These are phyloP conservation scores for Gadopsis marmoratus DNA, from an alignment of 2,797 vertebrate species.

Conservation along the genomic window DNA sequence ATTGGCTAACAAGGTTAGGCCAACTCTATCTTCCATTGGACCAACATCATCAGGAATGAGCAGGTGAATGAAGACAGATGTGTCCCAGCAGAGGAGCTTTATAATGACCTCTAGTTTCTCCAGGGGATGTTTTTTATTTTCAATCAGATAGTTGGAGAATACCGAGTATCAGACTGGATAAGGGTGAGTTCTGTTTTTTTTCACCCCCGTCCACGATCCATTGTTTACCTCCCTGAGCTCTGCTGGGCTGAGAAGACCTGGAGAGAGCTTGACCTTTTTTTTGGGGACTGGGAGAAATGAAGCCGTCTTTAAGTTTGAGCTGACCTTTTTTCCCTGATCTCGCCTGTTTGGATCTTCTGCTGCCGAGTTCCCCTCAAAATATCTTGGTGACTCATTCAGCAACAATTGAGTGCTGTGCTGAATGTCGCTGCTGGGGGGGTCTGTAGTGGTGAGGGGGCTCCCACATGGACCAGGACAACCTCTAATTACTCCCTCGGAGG, in stretches of 20 bases:
- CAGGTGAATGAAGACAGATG: constrained; percentile 23
- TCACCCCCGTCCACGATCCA: no score
- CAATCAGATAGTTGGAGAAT: neutral
- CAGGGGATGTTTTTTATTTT: neutral
- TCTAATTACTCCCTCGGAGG: constrained; percentile 71
- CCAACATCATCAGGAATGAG: constrained; percentile 8
- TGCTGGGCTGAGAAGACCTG: constrained; percentile 5
- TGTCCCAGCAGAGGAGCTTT: constrained; percentile 7
- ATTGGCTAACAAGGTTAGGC: constrained; percentile 13
- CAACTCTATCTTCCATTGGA: neutral
- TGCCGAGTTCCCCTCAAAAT: constrained; percentile 33
- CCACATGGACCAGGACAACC: constrained; percentile 40
- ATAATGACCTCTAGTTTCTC: constrained; percentile 24
- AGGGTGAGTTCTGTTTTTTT: no score
- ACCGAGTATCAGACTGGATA: neutral
- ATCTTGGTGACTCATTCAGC: constrained; percentile 51
- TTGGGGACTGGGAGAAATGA: constrained; percentile 28
- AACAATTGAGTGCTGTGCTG: constrained; percentile 18
- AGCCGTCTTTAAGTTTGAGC: constrained; percentile 32
- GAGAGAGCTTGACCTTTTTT: constrained; percentile 53
- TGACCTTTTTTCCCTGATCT: constrained; percentile 56
- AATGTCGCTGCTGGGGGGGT: constrained; percentile 37
- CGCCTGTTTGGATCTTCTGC: constrained; percentile 39
- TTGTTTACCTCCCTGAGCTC: neutral
- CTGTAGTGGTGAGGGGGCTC: constrained; percentile 35